Evolutionary conservation across 2,888 invertebrate genomes (phyloP), one percentile per base, ranked within the genome.

Genomic region (Drosophila tanythrix): DNA sequence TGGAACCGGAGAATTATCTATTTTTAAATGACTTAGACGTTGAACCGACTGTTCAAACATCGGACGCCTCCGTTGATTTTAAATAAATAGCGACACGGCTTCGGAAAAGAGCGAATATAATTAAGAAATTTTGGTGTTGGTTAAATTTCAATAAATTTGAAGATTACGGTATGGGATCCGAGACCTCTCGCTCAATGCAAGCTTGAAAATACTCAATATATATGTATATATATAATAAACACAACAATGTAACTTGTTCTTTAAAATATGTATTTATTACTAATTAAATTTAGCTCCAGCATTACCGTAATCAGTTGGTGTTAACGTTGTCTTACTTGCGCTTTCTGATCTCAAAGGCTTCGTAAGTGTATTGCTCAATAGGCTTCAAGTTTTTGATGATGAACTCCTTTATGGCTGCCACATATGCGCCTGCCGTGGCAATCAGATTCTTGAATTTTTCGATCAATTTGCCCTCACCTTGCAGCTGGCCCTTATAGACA

Each of bases 391-490:
- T 88, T 18, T 56, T 70, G 0, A 88, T 69, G 21, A 71, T 15
- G 27, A 88, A 81, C 61, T 85, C 79, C 67, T 76, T 83, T 31
- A 88, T n/a, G 56, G 82, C 82, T 2, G 74, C 66, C 25, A 89
- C 69, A 29, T 71, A 89, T 10, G 81, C 85, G 8, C 38, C 60
- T 3, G 90, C 90, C 7, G 72, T 27, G 11, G 58, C 31, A 13
- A 87, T 63, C 0, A 85, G n/a, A 10, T 75, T 51, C 27, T 84
- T 58, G 18, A 89, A 89, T 11, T 68, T 35, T 25, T 87, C 88
- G 6, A 89, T 88, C 15, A 89, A 51, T 27, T 68, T 60, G 7
- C 74, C 76, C 62, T 89, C 80, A 25, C 86, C 86, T 69, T 86
- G 64, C 10, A 86, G 59, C 25, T 58, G 55, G 3, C 86, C 86